A percentile compares a stretch with the other conserved stretches of the same genome.
Conservation (phyloP, 2,888 invertebrate genomes). For the Campaea margaritaria region DNA sequence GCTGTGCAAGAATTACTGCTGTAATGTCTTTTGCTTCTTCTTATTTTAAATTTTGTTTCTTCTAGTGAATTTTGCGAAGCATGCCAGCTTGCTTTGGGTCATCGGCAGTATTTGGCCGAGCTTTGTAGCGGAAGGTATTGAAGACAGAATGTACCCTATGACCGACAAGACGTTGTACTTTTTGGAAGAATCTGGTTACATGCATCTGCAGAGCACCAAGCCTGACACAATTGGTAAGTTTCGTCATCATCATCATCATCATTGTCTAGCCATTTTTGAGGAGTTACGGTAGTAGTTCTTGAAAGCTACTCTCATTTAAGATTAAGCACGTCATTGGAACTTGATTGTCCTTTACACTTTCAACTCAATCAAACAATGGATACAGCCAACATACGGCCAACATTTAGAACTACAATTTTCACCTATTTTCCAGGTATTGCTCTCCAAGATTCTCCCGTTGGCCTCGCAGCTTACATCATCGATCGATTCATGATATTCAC, state of each 20-base stretch:
- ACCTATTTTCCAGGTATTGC: slow-evolving; percentile 84
- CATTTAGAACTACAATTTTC: no score
- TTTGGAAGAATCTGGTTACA: slow-evolving; percentile 85
- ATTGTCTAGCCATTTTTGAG: no score
- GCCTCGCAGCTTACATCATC: slow-evolving; percentile 93
- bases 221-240: slow-evolving; percentile 91
- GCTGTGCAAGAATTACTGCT: no score
- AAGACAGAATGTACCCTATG: slow-evolving; percentile 82
- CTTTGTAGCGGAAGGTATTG: slow-evolving; percentile 73
- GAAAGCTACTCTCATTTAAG: no score
- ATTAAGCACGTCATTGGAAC: no score
- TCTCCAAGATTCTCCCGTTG: slow-evolving; percentile 91
- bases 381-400: no score
- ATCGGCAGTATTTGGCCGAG: slow-evolving; percentile 82
- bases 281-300: no score
- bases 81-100: slow-evolving; percentile 59
- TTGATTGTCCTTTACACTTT: no score
- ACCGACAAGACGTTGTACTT: slow-evolving; percentile 57
- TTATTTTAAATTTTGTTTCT: not conserved
- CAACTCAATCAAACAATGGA: no score
- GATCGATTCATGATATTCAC: slow-evolving; percentile 92
- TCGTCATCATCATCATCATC: no score
- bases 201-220: slow-evolving; percentile 92
- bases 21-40: no score
- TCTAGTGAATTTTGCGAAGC: slow-evolving; percentile 60